Evolutionary conservation across 1,140 invertebrate species (phyloP), one percentile per base, ranked within the genome.

Genomic region (Drosophila nikananu): DNA sequence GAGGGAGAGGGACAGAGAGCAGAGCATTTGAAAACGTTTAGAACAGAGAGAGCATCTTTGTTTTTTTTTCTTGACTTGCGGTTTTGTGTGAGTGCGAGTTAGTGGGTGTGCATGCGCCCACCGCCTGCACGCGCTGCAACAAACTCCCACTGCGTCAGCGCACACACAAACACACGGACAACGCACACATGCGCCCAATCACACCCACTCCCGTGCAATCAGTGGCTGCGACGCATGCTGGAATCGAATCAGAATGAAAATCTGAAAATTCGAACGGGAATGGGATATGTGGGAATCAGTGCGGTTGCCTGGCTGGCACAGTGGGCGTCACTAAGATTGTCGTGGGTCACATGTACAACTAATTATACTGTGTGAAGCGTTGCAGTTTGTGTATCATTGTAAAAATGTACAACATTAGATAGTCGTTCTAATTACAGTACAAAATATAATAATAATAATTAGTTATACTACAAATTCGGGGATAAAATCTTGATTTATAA

Each of bases 61-160:
- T 39, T 35, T 70, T 52, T 12, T 35, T 5, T 35, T 41, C 19
- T 62, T 62, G 10, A 17, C 30, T 55, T 51, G 61, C n/a, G 59
- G 32, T 46, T 68, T 35, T 15, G 30, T 58, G 63, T 49, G 42
- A 68, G 27, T 52, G 63, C 42, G 30, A 68, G 52, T 42, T 25
- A 32, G 63, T 61, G 63, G 55, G 80, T 81, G 80, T 81, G 80
- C 80, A 82, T 82, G 80, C 80, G 80, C 79, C 63, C 74, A 80
- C 63, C 79, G 63, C 60, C 80, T 80, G 73, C 46, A 52, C 35
- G 41, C 39, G 46, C 13, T 48, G 13, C 39, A 49, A 19, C 49
- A 25, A 71, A 72, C 81, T 84, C 77, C 81, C 67, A 84, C 81
- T 84, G 81, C 77, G 81, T 84, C 81, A 84, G 81, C 81, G 81